Percentiles rank a stretch among this genome's conserved stretches.
phyloP scores from a whole-genome alignment of 2,113 vertebrate species.

The Columba janthina region DNA sequence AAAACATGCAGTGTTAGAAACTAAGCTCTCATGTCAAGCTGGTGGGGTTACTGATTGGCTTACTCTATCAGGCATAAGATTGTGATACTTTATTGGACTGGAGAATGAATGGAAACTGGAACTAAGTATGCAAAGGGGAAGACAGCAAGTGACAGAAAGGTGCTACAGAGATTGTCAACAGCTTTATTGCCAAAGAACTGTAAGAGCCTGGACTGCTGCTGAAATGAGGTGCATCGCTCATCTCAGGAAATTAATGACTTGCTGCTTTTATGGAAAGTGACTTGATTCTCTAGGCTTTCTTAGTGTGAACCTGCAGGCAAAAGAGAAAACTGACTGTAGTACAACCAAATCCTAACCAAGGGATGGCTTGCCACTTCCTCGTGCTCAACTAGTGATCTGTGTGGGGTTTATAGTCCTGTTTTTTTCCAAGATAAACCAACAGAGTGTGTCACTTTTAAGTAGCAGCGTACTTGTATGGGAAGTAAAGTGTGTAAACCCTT shows the following conservation, averaged over 20 bases:
- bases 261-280: neutral
- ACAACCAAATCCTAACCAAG: neutral
- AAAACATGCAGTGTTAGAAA: neutral
- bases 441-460: neutral
- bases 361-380: neutral
- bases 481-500: neutral
- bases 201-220: neutral
- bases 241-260: neutral
- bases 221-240: neutral
- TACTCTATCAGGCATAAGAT: neutral
- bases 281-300: neutral
- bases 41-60: neutral
- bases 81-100: neutral
- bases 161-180: neutral
- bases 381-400: neutral
- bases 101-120: neutral
- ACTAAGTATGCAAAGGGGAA: neutral
- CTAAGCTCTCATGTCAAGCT: neutral
- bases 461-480: neutral
- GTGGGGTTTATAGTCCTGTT: neutral
- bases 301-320: neutral
- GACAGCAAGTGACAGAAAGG: neutral
- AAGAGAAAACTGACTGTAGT: neutral
- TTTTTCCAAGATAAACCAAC: neutral
- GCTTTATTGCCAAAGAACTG: neutral